Base-by-base conservation (phyloP, 2,113 vertebrate genomes). In the Acrocephalus kingi region DNA sequence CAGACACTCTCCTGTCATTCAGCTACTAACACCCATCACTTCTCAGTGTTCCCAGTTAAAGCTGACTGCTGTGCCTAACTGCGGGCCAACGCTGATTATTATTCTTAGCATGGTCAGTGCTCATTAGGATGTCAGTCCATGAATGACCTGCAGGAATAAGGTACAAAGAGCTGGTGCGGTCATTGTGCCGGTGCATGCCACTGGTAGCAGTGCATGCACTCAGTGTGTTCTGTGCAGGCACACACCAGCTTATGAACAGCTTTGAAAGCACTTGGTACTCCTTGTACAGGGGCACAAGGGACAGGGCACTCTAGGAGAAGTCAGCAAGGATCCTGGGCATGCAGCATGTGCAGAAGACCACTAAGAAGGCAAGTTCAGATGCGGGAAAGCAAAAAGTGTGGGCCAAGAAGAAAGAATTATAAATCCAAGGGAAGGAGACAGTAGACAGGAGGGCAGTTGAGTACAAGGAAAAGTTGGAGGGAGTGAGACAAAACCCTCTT, bases 1-100 rank as follows among this genome's bases (percentile, higher is more conserved):
- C 87, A 93, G 61, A 62, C 41, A 52, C 58, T 33, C 62, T 80
- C 21, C 83, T 95, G 94, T 78, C 89, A 89, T 87, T 93, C 84
- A 93, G 73, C 79, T 76, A 19, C 82, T 74, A 93, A 94, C 81
- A 62, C 21, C 39, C 76, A 81, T 72, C 49, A 83, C 72, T 96
- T 93, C 91, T 86, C 84, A 67, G 62, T 37, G 87, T n/a, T 71
- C 83, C 33, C 4, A 93, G 52, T 66, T 89, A 86, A 94, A 91
- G 69, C 74, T 56, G 64, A 37, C 43, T 78, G 61, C 78, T 90
- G 24, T 33, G 49, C 87, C 58, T 82, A 75, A 37, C 56, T 59
- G 55, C 35, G 49, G 30, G 12, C 39, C 67, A 56, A 8, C 49
- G 7, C 19, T 77, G 15, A 24, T 62, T 67, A 17, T 55, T 66